phyloP scores from a whole-genome alignment of 2,113 vertebrate species.

The Chauna torquata region DNA sequence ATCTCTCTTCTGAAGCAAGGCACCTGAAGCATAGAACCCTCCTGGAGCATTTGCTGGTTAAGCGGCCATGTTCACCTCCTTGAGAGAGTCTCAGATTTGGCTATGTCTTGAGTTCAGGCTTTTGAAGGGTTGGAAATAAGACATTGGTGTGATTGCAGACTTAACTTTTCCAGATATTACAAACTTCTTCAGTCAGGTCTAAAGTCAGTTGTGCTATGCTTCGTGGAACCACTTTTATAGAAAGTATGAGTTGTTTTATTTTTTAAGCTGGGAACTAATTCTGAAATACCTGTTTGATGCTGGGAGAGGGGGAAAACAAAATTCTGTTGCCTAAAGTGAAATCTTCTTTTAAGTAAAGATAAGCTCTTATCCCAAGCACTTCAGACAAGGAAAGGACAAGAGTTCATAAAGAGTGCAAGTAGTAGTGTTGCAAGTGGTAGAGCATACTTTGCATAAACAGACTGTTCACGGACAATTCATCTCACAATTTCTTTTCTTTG shows the following conservation, averaged over 20 bases:
- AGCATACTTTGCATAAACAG: fast-evolving
- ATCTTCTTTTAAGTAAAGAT: neutral
- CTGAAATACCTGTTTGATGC: neutral
- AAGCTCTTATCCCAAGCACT: neutral
- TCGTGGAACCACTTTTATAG: neutral
- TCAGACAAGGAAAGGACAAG: neutral
- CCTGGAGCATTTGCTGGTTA: neutral
- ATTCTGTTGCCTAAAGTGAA: neutral
- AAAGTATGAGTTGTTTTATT: neutral
- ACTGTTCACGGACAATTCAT: neutral
- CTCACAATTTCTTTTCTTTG: neutral
- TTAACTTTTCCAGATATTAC: neutral
- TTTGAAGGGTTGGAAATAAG: neutral
- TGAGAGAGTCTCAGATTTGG: fast-evolving
- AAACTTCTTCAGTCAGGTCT: neutral
- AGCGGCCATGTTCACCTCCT: fast-evolving
- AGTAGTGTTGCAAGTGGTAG: neutral
- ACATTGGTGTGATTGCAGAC: neutral
- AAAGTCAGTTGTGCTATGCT: neutral
- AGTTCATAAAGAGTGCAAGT: neutral
- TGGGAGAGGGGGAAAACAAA: neutral
- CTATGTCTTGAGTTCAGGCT: neutral
- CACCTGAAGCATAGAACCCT: fast-evolving
- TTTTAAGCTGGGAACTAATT: neutral
- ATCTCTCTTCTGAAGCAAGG: neutral